A percentile compares a stretch with the other conserved stretches of the same genome.
Conservation (phyloP, 1,140 invertebrate genomes). For the Belonocnema kinseyi region DNA sequence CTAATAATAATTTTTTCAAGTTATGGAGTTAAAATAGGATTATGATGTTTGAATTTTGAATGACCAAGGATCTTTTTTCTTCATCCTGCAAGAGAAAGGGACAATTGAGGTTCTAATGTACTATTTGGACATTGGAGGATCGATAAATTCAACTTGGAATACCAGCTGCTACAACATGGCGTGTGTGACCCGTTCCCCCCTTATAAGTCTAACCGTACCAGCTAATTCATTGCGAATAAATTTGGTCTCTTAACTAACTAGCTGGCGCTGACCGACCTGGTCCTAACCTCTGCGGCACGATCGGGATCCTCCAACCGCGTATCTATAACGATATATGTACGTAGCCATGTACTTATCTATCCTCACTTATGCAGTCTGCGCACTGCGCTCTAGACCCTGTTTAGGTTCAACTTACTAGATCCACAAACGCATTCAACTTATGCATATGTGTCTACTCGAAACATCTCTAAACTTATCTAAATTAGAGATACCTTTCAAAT, state of each 20-base stretch:
- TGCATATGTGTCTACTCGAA: too few relatives aligned
- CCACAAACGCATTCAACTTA: too few relatives aligned
- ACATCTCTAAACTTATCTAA: too few relatives aligned
- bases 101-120: background rate
- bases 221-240: constrained; percentile 57
- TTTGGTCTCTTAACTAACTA: constrained; percentile 39
- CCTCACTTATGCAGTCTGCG: background rate
- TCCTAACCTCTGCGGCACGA: constrained; percentile 8
- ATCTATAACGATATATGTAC: constrained; percentile 2
- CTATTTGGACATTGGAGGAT: constrained; percentile 13
- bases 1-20: too few relatives aligned
- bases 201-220: constrained; percentile 49
- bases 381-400: background rate
- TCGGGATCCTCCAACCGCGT: background rate
- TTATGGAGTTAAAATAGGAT: too few relatives aligned
- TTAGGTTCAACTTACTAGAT: too few relatives aligned
- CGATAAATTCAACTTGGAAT: constrained; percentile 5
- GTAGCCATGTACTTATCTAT: background rate
- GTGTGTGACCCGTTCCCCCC: constrained; percentile 54
- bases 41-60: too few relatives aligned
- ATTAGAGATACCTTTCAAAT: too few relatives aligned
- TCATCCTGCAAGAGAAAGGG: background rate
- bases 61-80: too few relatives aligned
- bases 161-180: constrained; percentile 46
- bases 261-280: constrained; percentile 8